Conservation (phyloP, 2,797 vertebrate species). For the Melanotaenia trifasciata region DNA sequence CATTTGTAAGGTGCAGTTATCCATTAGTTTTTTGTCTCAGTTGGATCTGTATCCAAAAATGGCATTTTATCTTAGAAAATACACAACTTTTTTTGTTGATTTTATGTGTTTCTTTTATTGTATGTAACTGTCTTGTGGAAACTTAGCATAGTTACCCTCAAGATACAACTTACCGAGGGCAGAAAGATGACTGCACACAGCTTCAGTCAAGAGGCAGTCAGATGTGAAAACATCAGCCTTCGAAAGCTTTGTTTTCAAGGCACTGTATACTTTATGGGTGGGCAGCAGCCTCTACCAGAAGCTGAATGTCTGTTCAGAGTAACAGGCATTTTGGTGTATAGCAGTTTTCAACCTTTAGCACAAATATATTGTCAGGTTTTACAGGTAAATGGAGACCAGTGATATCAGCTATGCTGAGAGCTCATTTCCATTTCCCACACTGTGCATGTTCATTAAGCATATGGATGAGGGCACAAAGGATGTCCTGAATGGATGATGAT, state of each 20-base stretch:
- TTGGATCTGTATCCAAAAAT: no score
- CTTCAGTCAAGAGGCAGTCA: conserved; percentile 49
- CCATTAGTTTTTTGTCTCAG: no score
- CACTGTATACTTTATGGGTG: conserved; percentile 7
- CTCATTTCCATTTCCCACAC: conserved; percentile 23
- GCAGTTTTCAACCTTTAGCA: background rate
- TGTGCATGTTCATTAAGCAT: conserved; percentile 31
- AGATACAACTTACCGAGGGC: conserved; percentile 15
- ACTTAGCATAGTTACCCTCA: background rate
- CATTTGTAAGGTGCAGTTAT: background rate
- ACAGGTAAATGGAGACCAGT: conserved; percentile 28
- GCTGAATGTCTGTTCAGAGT: conserved; percentile 11
- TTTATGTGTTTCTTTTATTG: no score
- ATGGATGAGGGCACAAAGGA: conserved; percentile 16
- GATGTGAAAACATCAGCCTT: conserved; percentile 46
- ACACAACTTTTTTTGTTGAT: no score
- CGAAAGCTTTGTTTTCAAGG: conserved; percentile 42
- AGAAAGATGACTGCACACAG: conserved; percentile 18
- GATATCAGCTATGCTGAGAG: conserved; percentile 6
- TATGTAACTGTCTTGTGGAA: no score
- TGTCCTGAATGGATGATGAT: conserved; percentile 21
- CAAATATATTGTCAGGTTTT: conserved; percentile 10
- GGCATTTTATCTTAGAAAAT: no score
- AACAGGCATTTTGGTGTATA: background rate
- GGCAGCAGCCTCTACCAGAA: conserved; percentile 25